Evolutionary conservation across 2,797 vertebrate species (phyloP), one percentile per base, ranked within the genome.

Genomic region (Austrolebias charrua): DNA sequence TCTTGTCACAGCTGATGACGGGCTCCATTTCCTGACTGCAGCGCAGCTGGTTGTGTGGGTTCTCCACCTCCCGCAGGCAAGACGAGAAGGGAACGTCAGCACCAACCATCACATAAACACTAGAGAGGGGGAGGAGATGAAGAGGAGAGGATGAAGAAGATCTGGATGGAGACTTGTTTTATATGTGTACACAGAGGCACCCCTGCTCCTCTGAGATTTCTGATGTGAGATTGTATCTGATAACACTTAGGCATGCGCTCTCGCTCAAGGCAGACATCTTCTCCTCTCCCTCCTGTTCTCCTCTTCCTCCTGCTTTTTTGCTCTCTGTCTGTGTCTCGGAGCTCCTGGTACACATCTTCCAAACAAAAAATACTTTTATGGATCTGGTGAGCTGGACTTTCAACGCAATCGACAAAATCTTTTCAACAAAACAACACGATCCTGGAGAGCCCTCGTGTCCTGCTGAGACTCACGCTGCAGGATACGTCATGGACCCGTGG

Each of bases 11-110:
- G 65, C 95, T 99, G 92, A 99, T 98, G 75, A 90, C 86, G 0
- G 97, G 98, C 61, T 99, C 96, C 97, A 99, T 99, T 90, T 99
- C 97, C 90, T 99, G 98, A 85, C 95, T 99, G 92, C 97, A 99
- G 66, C 95, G 94, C 80, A 98, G 89, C 85, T 97, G 96, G 87
- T 99, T 99, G 73, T 98, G 97, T 24, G 97, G 95, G 69, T 93
- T 96, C 84, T 98, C 96, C 70, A 98, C 96, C 90, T 99, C 98
- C 52, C 95, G 92, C 76, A 99, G 93, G 86, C 97, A 99, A 0
- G 97, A 98, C 0, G 98, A 99, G 88, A 99, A 99, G 0, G 94
- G 91, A 67, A 97, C 96, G 28, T 99, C 98, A 7, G 98, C 96
- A 53, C 98, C 98, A 49, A 99, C 97, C 95, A 97, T 98, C 79